phyloP scores from a whole-genome alignment of 2,797 vertebrate species.

The Cuniculus paca region DNA sequence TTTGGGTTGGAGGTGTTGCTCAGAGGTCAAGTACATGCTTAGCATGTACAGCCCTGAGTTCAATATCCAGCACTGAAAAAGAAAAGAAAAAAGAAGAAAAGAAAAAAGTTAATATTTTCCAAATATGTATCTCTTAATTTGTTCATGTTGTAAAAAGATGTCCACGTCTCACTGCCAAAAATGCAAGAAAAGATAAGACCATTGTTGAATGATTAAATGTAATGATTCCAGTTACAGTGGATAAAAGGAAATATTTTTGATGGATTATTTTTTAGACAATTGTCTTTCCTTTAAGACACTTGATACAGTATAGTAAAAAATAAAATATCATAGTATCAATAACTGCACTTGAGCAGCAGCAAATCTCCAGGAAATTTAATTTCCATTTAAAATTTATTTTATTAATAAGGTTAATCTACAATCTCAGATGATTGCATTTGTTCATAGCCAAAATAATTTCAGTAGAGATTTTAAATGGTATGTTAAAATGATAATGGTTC shows the following conservation, averaged over 20 bases:
- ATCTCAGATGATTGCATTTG: constrained; percentile 27
- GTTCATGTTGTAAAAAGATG: constrained; percentile 66
- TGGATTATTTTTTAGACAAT: constrained; percentile 58
- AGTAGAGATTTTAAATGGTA: constrained; percentile 60
- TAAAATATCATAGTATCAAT: constrained; percentile 13
- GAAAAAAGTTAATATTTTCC: background rate
- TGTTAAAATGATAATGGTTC: constrained; percentile 40
- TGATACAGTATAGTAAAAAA: constrained; percentile 36
- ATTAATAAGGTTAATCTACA: constrained; percentile 53
- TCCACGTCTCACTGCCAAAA: constrained; percentile 75
- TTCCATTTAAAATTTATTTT: constrained; percentile 59
- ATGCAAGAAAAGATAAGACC: constrained; percentile 61
- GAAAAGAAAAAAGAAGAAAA: background rate
- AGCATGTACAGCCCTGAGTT: background rate
- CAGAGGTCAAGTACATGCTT: background rate
- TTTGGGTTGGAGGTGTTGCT: background rate
- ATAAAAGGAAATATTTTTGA: constrained; percentile 71
- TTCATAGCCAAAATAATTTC: constrained; percentile 45
- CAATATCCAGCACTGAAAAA: background rate
- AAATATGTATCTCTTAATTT: constrained; percentile 40
- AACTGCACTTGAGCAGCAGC: constrained; percentile 4
- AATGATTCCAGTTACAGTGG: constrained; percentile 57
- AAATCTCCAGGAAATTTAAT: constrained; percentile 64
- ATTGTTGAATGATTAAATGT: constrained; percentile 77
- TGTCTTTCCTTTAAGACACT: constrained; percentile 60